Evolutionary conservation across 1,140 invertebrate species (phyloP), one percentile per base, ranked within the genome.

Genomic region (Penaeus chinensis): DNA sequence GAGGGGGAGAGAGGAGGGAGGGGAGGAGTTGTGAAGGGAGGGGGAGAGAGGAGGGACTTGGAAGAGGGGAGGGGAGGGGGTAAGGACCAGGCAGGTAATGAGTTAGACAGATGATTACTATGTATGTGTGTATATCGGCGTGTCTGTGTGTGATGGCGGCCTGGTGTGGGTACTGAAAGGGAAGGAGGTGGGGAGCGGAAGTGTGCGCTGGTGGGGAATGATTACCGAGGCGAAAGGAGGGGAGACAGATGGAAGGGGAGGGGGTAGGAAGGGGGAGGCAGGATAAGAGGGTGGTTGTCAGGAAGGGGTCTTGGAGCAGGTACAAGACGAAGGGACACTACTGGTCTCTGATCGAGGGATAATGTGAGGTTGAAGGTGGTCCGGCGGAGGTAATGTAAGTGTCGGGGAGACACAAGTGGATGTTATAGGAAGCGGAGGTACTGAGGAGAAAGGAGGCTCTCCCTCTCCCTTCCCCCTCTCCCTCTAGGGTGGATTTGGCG

Each of bases 221-320:
- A 54, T 74, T 27, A 32, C 71, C 27, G 42, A 5, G n/a, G 16
- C 71, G 18, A 27, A 20, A 74, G 24, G 19, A 24, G 19, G 71
- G 42, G 24, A 74, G 71, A 74, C 27, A 74, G 71, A 74, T 27
- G 42, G 71, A 32, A 37, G 42, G 71, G n/a, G 71, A 74, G 71
- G 20, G 24, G 42, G 71, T 19, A n/a, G 42, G 71, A 13, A 19
- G n/a, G 71, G 42, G 71, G n/a, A n/a, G 42, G 71, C 19, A n/a
- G 42, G 71, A 27, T 24, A 24, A 20, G 16, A 24, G n/a, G 69
- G n/a, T 54, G 54, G 54, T 54, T 13, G 16, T 54, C 54, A 54
- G 54, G 54, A 54, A 54, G 54, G 54, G 54, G 54, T 54, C 54
- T 54, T 13, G 54, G 11, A 54, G 54, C 54, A 54, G 54, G 54